These are phyloP conservation scores for Agonum fuliginosum DNA, from an alignment of 2,888 invertebrate genomes.

Conservation along the genomic window DNA sequence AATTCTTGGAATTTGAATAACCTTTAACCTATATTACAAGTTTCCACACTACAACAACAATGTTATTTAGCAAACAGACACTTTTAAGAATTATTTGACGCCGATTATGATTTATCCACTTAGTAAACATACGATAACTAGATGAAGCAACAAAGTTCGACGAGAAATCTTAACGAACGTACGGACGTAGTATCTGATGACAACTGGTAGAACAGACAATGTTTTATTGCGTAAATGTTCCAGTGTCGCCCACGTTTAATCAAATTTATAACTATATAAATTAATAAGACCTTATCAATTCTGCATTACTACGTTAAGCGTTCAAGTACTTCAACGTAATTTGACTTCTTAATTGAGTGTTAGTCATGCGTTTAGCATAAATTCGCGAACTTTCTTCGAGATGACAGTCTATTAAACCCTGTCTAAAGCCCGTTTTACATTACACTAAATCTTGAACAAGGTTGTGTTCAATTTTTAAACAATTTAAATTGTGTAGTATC, in stretches of 20 bases:
- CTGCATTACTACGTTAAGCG: background rate
- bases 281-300: conserved; percentile 54
- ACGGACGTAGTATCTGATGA: background rate
- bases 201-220: conserved; percentile 25
- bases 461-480: too few species aligned
- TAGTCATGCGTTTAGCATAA: background rate
- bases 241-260: conserved; percentile 46
- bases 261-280: conserved; percentile 40
- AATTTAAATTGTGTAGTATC: too few species aligned
- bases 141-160: background rate
- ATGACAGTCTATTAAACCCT: too few species aligned
- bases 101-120: conserved; percentile 15
- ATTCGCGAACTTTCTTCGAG: background rate
- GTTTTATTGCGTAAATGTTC: conserved; percentile 27
- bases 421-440: too few species aligned
- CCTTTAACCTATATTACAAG: conserved; percentile 23
- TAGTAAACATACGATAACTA: background rate
- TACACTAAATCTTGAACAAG: too few species aligned
- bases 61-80: conserved; percentile 19
- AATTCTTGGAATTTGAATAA: conserved; percentile 30
- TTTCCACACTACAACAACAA: conserved; percentile 1
- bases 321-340: conserved; percentile 1
- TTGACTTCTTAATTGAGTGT: background rate
- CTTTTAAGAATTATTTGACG: conserved; percentile 31
- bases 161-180: background rate